Evolutionary conservation across 1,140 invertebrate species (phyloP).

Genomic region (Drosophila quadrilineata): DNA sequence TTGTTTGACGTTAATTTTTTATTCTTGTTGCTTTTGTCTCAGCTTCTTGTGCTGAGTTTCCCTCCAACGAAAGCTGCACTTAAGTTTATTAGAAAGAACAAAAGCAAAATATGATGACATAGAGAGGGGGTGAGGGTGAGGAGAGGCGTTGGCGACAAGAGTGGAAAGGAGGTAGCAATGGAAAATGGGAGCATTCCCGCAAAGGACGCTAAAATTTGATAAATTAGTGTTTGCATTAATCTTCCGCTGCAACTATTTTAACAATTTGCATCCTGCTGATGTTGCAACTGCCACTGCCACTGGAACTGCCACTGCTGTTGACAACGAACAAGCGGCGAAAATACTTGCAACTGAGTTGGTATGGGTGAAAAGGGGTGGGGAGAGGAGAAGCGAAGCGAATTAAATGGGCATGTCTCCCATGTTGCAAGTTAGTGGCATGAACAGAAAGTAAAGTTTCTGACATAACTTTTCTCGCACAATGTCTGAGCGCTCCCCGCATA

Average conservation of each 20-base stretch:
- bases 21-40: conserved; percentile 68
- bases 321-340: conserved; percentile 8
- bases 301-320: conserved; percentile 11
- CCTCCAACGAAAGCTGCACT: conserved; percentile 57
- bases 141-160: not conserved
- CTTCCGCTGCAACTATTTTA: conserved; percentile 52
- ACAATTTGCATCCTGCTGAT: conserved; percentile 62
- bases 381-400: too few species aligned
- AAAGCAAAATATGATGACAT: conserved; percentile 32
- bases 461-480: conserved; percentile 30
- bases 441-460: conserved; percentile 37
- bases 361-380: too few species aligned
- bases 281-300: too few species aligned
- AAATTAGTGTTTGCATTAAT: conserved; percentile 65
- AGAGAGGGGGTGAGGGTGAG: not conserved
- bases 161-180: too few species aligned
- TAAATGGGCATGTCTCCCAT: conserved; percentile 65
- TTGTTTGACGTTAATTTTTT: conserved; percentile 80
- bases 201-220: conserved; percentile 60
- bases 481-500: conserved; percentile 61
- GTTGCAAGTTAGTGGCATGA: conserved; percentile 47
- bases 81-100: conserved; percentile 76
- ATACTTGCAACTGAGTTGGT: conserved; percentile 51
- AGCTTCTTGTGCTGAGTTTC: conserved; percentile 40
- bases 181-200: not conserved